Evolutionary conservation across 2,888 invertebrate species (phyloP).

Genomic region (Prenolepis imparis): DNA sequence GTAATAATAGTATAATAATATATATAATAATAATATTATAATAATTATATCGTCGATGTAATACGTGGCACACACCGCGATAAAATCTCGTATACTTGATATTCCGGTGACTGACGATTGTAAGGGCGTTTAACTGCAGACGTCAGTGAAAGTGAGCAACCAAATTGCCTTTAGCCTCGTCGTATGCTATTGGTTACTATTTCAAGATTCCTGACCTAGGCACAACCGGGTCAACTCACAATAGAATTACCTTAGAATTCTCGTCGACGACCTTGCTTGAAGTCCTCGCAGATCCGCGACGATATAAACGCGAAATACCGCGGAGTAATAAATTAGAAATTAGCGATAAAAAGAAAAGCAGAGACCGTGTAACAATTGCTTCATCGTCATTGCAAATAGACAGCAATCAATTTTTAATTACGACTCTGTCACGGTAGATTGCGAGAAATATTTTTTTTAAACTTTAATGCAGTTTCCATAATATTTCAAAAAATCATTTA

Average conservation of each 20-base stretch:
- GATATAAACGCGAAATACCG: neutral
- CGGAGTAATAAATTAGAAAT: neutral
- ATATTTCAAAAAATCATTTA: neutral
- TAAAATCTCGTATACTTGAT: constrained; percentile 51
- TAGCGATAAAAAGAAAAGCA: neutral
- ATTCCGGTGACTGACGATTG: constrained; percentile 64
- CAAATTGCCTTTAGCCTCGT: constrained; percentile 59
- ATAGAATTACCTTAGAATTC: constrained; percentile 38
- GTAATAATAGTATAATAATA: too few species aligned
- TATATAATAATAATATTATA: too few species aligned
- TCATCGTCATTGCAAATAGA: neutral
- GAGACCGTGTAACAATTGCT: neutral
- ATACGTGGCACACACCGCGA: neutral
- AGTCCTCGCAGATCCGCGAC: neutral
- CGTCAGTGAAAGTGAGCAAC: constrained; percentile 69
- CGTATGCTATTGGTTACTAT: constrained; percentile 53
- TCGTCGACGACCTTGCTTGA: constrained; percentile 24
- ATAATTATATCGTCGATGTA: constrained; percentile 1
- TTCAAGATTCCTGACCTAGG: constrained; percentile 75
- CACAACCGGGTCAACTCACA: constrained; percentile 57
- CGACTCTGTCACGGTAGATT: neutral
- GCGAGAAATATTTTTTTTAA: neutral
- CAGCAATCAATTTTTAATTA: neutral
- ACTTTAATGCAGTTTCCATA: neutral
- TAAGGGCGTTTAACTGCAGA: constrained; percentile 74